Evolutionary conservation across 2,797 vertebrate genomes (phyloP), one percentile per base, ranked within the genome.

Genomic region (Silurus aristotelis): DNA sequence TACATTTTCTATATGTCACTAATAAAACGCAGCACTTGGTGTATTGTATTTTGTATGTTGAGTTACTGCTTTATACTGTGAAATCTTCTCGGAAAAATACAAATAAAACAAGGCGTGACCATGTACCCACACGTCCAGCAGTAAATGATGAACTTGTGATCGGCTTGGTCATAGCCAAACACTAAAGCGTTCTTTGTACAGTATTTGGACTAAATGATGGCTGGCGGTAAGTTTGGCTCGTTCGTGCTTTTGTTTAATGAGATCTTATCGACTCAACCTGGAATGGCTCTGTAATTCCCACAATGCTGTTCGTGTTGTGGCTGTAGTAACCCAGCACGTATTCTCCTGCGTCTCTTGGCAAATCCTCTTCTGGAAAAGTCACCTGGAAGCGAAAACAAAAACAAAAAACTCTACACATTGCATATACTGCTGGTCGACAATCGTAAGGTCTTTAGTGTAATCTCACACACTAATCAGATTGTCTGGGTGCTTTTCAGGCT

Each of bases 281-380:
- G 89, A 99, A 96, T n/a, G 96, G 96, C 38, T 96, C 94, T 0
- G 97, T 98, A 89, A 99, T 88, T 0, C 97, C 98, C 27, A 97
- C 96, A 0, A 99, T 96, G 88, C 94, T 97, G 92, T 95, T 97
- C 90, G 94, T 96, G 67, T 92, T 96, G 90, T 97, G 95, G 91
- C 98, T 98, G 87, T 98, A 99, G 92, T 97, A 99, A 56, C 96
- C 97, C 0, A 99, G 94, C 84, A 99, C 96, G 91, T 97, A 99
- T 89, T 98, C 96, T 55, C 97, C 96, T 0, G 96, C 96, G 31
- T 96, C 97, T 90, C 96, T 96, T 1, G 98, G 98, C 85, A 99
- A 89, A 0, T 96, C 96, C 87, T 99, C 98, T 88, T 99, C 98
- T 8, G 96, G 90, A 91, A 99, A 99, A 2, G 92, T 93, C 88